Conservation (phyloP, 2,888 invertebrate genomes). For the Fragum fragum region DNA sequence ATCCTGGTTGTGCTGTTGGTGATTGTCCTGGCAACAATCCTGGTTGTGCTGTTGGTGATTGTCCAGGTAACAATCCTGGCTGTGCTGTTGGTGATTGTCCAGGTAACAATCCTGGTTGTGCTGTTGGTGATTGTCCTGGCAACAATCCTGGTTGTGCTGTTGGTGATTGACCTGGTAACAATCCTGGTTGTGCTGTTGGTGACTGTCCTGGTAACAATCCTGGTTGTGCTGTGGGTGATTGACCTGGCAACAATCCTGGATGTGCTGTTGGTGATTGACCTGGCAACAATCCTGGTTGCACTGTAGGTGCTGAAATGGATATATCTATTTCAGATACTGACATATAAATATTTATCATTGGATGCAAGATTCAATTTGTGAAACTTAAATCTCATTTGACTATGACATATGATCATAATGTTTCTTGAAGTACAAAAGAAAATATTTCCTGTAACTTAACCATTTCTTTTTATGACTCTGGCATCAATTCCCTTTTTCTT, state of each 20-base stretch:
- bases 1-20: slow-evolving; percentile 59
- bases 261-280: too few species aligned
- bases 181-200: slow-evolving; percentile 41
- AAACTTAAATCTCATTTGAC: too few species aligned
- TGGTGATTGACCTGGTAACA: slow-evolving; percentile 41
- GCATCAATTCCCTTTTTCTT: too few species aligned
- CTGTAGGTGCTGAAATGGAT: too few species aligned
- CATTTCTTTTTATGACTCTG: too few species aligned
- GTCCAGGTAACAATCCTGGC: slow-evolving; percentile 40
- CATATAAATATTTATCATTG: too few species aligned
- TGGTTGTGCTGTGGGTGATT: slow-evolving; percentile 43
- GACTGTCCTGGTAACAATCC: slow-evolving; percentile 28
- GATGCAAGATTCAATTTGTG: too few species aligned
- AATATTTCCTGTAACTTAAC: too few species aligned
- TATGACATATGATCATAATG: too few species aligned
- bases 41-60: slow-evolving; percentile 61
- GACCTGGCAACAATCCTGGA: slow-evolving; percentile 37
- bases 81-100: slow-evolving; percentile 51
- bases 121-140: slow-evolving; percentile 49
- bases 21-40: slow-evolving; percentile 29
- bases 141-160: slow-evolving; percentile 34
- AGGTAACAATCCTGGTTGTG: slow-evolving; percentile 38
- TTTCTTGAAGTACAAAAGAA: too few species aligned
- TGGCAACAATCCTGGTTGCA: too few species aligned
- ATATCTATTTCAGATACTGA: too few species aligned